Evolutionary conservation across 2,888 invertebrate genomes (phyloP).

Genomic region (Tanypteryx hageni): DNA sequence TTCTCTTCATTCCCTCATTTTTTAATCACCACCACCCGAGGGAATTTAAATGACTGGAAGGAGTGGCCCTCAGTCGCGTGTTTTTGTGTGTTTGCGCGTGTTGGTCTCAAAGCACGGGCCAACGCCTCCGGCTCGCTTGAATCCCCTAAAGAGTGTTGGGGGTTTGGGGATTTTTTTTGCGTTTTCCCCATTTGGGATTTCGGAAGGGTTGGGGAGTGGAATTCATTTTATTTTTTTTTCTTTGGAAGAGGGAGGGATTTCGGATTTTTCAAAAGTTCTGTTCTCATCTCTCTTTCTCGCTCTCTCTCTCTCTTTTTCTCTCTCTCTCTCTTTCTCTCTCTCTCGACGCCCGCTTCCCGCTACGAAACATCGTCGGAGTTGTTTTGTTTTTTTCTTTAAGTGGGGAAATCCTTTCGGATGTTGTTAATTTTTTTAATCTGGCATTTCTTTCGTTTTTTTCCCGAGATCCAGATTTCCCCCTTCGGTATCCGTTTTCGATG

Average conservation of each 20-base stretch:
- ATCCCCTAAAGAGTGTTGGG: not conserved
- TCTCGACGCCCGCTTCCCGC: too few species aligned
- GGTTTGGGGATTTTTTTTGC: not conserved
- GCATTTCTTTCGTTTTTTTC: too few species aligned
- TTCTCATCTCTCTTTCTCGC: not conserved
- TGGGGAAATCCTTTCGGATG: too few species aligned
- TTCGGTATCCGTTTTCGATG: too few species aligned
- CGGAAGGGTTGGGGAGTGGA: not conserved
- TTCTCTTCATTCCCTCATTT: not conserved
- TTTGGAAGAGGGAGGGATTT: not conserved
- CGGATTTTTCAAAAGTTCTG: not conserved
- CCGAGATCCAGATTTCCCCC: too few species aligned
- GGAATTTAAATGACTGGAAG: slow-evolving; percentile 48
- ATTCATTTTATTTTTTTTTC: not conserved
- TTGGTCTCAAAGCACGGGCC: slow-evolving; percentile 37
- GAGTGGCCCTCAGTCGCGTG: slow-evolving; percentile 38
- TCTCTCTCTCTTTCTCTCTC: not conserved
- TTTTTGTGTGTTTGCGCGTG: slow-evolving; percentile 42
- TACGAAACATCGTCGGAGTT: too few species aligned
- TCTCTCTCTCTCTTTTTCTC: not conserved
- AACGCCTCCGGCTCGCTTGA: not conserved
- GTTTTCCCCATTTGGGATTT: not conserved
- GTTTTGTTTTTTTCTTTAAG: too few species aligned
- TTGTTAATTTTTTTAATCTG: too few species aligned
- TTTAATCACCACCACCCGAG: slow-evolving; percentile 39